phyloP scores from a whole-genome alignment of 2,797 vertebrate genomes.

The Danio aesculapii region DNA sequence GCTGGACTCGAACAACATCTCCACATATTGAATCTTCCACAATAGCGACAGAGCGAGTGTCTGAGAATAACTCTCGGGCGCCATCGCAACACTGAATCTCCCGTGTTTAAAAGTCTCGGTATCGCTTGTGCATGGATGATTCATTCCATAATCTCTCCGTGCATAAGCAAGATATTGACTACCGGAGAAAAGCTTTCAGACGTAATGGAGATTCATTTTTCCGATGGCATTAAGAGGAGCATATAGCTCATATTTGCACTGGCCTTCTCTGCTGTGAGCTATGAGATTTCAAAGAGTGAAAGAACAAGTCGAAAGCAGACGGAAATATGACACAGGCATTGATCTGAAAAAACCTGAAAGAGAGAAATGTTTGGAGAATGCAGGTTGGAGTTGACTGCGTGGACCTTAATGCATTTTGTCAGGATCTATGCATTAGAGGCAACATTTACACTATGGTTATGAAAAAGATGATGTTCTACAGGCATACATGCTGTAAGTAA shows the following conservation, averaged over 20 bases:
- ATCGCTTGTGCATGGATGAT: slow-evolving; percentile 45
- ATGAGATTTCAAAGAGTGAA: slow-evolving; percentile 52
- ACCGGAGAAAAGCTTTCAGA: slow-evolving; percentile 55
- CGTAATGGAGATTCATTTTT: slow-evolving; percentile 62
- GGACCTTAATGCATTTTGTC: slow-evolving; percentile 15
- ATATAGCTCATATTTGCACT: slow-evolving; percentile 47
- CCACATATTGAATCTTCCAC: slow-evolving; percentile 26
- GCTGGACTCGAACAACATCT: slow-evolving; percentile 22
- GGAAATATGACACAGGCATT: slow-evolving; percentile 61
- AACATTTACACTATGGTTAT: neutral
- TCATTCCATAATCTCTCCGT: slow-evolving; percentile 57
- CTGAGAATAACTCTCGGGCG: neutral
- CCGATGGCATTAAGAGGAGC: slow-evolving; percentile 56
- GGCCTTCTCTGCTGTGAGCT: slow-evolving; percentile 48
- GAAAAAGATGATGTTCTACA: neutral
- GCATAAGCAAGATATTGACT: slow-evolving; percentile 59
- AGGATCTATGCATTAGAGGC: slow-evolving; percentile 3
- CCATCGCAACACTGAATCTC: slow-evolving; percentile 22
- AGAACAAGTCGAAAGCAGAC: slow-evolving; percentile 48
- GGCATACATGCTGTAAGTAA: slow-evolving; percentile 5
- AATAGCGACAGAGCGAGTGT: slow-evolving; percentile 39
- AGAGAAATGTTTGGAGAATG: slow-evolving; percentile 23
- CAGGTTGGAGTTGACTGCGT: slow-evolving; percentile 38
- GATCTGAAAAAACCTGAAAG: slow-evolving; percentile 52
- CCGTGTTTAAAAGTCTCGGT: slow-evolving; percentile 45